Base-by-base conservation (phyloP, 2,888 invertebrate genomes). In the Drosophila neutralis region DNA sequence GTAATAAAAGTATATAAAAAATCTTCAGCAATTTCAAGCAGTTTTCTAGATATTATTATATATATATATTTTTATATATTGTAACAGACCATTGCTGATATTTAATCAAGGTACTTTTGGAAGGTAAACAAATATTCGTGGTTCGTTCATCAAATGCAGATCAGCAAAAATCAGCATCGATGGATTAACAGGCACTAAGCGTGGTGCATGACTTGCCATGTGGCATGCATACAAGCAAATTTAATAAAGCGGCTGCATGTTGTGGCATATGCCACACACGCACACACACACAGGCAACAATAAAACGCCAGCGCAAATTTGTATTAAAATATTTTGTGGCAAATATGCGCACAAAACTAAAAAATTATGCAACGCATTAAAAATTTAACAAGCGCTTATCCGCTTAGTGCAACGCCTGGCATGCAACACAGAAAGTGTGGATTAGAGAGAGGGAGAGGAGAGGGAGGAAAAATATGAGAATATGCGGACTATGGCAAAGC, bases 321-420 rank as follows among this genome's bases (percentile, higher is more conserved):
- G 78, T 76, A 84, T 80, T 87, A 82, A 84, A 84, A 81, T 80
- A 87, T 81, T 87, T 80, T 71, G 82, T 80, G 81, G 73, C 65
- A 81, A 77, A 85, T 88, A 81, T 78, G 78, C 87, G 69, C 80
- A 69, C 61, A 66, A 69, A 89, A 80, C 89, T 89, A 78, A 82
- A 89, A 89, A 87, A 87, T 86, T 86, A 84, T 86, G 84, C 84
- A 84, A 86, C 61, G 85, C 89, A 86, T 86, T 86, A 89, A 89
- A 89, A 86, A 86, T 86, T 89, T 84, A 89, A 86, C 85, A 84
- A 87, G 85, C 85, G 85, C 87, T 86, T 86, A 86, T 86, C 89
- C 85, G 89, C 85, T 86, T 89, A 89, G 82, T 79, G 85, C 85
- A 71, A 82, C 85, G 84, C 84, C 85, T 76, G 78, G 48, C 67